Percentiles rank a stretch among this genome's conserved stretches.
Conservation (phyloP, 2,888 invertebrate species). For the Cataglyphis albicans region DNA sequence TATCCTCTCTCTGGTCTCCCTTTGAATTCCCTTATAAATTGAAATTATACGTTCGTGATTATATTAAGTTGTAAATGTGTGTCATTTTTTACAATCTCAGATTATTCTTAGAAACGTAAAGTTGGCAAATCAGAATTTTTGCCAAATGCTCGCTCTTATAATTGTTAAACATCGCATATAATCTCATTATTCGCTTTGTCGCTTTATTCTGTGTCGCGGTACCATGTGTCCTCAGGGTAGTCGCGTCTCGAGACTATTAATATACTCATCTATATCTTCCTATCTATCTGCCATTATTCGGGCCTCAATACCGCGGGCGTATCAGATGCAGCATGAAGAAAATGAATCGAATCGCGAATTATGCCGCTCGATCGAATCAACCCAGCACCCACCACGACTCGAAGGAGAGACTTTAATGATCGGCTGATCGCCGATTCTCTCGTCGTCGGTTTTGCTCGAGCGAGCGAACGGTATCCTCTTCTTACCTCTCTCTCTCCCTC, state of each 20-base stretch:
- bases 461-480: slow-evolving; percentile 26
- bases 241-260: slow-evolving; percentile 38
- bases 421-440: slow-evolving; percentile 69
- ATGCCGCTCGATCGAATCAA: slow-evolving; percentile 69
- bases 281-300: slow-evolving; percentile 58
- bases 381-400: slow-evolving; percentile 32
- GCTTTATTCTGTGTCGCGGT: slow-evolving; percentile 12
- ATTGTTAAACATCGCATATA: slow-evolving; percentile 10
- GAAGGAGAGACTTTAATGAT: slow-evolving; percentile 65
- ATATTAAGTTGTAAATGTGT: not conserved
- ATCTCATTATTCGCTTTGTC: not conserved
- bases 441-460: slow-evolving; percentile 59
- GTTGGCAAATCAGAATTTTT: not conserved
- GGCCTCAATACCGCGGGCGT: slow-evolving; percentile 50
- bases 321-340: slow-evolving; percentile 54
- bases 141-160: not conserved
- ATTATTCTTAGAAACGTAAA: not conserved
- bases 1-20: not conserved
- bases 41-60: not conserved
- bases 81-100: not conserved
- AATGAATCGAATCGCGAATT: slow-evolving; percentile 67
- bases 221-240: slow-evolving; percentile 25
- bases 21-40: not conserved
- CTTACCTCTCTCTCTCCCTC: not conserved
- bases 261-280: slow-evolving; percentile 35